A percentile compares a stretch with the other conserved stretches of the same genome.
Conservation (phyloP, 2,113 vertebrate species). For the Cichladusa arquata region DNA sequence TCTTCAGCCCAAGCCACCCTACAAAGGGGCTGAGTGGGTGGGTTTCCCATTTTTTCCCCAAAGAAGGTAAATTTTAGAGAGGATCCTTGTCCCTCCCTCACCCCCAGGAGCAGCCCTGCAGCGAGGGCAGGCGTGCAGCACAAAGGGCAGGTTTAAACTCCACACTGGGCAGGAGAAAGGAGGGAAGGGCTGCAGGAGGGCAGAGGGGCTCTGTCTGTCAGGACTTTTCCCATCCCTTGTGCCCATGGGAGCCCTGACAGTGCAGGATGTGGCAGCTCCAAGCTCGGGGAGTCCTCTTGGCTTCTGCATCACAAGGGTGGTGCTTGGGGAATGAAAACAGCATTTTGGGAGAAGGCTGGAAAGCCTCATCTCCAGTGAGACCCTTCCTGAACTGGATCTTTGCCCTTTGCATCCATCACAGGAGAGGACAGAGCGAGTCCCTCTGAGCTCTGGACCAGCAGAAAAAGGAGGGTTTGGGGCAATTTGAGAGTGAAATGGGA, state of each 20-base stretch:
- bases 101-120: not conserved
- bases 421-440: not conserved
- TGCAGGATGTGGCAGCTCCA: not conserved
- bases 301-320: not conserved
- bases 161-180: rapidly evolving
- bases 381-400: rapidly evolving
- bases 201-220: rapidly evolving
- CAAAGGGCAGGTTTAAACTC: not conserved
- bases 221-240: not conserved
- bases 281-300: not conserved
- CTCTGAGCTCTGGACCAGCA: not conserved
- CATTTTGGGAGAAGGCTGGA: not conserved
- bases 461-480: rapidly evolving
- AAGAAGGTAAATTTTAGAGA: not conserved
- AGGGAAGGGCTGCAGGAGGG: not conserved
- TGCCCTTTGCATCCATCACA: rapidly evolving
- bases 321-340: not conserved
- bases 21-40: too few relatives aligned
- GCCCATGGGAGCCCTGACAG: not conserved
- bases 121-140: not conserved
- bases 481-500: not conserved
- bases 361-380: not conserved
- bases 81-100: rapidly evolving
- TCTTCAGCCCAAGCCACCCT: not conserved
- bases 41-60: rapidly evolving